Percentiles rank a stretch among this genome's conserved stretches.
Conservation (phyloP, 1,140 invertebrate genomes). For the Chironomus tepperi region DNA sequence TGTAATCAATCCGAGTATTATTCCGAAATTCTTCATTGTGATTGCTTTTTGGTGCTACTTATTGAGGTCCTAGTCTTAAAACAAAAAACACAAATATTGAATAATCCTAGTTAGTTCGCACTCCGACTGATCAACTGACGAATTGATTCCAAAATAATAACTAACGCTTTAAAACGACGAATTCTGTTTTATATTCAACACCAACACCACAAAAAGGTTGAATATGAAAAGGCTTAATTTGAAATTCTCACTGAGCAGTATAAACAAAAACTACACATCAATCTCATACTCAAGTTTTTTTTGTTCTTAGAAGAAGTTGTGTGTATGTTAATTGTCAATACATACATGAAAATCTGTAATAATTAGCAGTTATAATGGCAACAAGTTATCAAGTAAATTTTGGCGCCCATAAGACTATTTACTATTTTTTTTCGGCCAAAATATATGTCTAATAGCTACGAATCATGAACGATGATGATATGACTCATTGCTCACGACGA, state of each 20-base stretch:
- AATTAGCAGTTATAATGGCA: too few relatives aligned
- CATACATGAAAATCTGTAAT: too few relatives aligned
- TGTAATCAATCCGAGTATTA: background rate
- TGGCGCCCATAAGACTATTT: too few relatives aligned
- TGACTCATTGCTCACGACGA: too few relatives aligned
- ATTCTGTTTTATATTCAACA: conserved; percentile 18
- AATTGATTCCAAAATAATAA: background rate
- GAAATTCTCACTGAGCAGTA: background rate
- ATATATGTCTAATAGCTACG: too few relatives aligned
- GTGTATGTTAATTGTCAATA: too few relatives aligned
- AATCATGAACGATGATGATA: too few relatives aligned
- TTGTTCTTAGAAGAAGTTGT: background rate
- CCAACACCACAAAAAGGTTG: background rate
- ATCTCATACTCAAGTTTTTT: background rate
- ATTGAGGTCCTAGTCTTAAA: too few relatives aligned
- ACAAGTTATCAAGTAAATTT: too few relatives aligned
- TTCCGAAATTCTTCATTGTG: background rate
- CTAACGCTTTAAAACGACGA: background rate
- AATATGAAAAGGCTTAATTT: background rate
- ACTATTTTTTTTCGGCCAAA: too few relatives aligned
- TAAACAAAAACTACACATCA: background rate
- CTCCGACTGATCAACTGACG: background rate
- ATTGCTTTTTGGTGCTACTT: background rate
- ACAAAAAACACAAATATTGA: too few relatives aligned
- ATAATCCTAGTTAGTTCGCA: too few relatives aligned